Percentiles rank a stretch among this genome's conserved stretches.
phyloP scores from a whole-genome alignment of 2,888 invertebrate species.

The Pammene fasciana region DNA sequence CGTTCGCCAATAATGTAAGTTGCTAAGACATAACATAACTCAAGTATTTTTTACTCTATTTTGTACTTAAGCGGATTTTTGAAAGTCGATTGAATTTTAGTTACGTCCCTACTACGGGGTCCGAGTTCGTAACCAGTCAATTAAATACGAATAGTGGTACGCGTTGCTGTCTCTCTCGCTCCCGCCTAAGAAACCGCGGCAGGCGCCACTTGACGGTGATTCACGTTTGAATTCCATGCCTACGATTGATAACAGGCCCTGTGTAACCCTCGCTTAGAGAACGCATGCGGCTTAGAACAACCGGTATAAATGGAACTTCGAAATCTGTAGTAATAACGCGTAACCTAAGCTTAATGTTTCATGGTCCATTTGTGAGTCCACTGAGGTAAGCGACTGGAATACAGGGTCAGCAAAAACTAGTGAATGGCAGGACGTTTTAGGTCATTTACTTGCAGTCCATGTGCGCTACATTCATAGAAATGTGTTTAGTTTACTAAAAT shows the following conservation, averaged over 20 bases:
- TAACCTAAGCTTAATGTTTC: neutral
- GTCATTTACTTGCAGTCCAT: slow-evolving; percentile 68
- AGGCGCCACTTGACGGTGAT: slow-evolving; percentile 82
- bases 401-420: slow-evolving; percentile 59
- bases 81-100: slow-evolving; percentile 76
- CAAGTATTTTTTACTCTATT: too few species aligned
- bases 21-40: too few species aligned
- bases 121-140: slow-evolving; percentile 81
- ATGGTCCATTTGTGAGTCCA: neutral
- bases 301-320: neutral
- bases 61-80: slow-evolving; percentile 51
- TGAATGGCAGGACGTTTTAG: slow-evolving; percentile 76
- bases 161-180: slow-evolving; percentile 73
- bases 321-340: neutral
- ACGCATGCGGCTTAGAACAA: neutral
- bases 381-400: neutral
- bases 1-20: too few species aligned
- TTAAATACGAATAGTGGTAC: slow-evolving; percentile 80
- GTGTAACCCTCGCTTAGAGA: neutral
- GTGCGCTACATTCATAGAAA: slow-evolving; percentile 48
- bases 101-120: slow-evolving; percentile 79
- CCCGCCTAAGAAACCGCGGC: slow-evolving; percentile 69
- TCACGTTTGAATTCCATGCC: slow-evolving; percentile 80
- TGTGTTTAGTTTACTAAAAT: slow-evolving; percentile 63
- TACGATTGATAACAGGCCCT: slow-evolving; percentile 78